These are phyloP conservation scores for Otus sunia DNA, from an alignment of 2,113 vertebrate genomes.

Conservation along the genomic window DNA sequence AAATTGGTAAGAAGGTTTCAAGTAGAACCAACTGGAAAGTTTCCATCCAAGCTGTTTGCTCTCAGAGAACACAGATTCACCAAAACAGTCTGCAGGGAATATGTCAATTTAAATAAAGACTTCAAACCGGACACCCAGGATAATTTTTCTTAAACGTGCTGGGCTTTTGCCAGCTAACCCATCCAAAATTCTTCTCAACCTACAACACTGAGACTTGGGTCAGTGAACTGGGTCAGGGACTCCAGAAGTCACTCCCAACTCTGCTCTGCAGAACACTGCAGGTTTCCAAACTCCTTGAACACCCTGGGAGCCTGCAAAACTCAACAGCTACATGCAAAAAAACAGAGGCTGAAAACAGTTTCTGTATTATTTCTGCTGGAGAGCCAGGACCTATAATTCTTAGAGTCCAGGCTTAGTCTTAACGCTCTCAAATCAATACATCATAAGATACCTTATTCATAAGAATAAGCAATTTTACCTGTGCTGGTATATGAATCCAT, in stretches of 20 bases:
- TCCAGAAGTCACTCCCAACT: neutral
- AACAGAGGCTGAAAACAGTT: neutral
- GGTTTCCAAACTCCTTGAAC: neutral
- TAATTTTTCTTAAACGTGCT: neutral
- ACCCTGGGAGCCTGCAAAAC: neutral
- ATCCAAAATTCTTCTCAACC: neutral
- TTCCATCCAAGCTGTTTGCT: neutral
- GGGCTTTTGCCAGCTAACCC: neutral
- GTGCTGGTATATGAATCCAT: conserved; percentile 96
- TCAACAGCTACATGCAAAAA: neutral
- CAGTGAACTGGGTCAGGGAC: neutral
- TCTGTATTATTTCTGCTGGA: neutral
- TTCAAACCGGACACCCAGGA: neutral
- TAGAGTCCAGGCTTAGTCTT: neutral
- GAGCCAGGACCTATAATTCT: neutral
- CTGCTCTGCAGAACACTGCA: neutral
- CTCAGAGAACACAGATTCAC: neutral
- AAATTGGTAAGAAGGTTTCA: neutral
- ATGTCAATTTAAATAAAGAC: neutral
- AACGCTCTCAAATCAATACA: neutral
- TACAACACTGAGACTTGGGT: neutral
- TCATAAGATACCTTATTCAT: accelerated
- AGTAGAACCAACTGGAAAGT: neutral
- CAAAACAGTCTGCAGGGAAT: neutral
- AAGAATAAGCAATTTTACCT: conserved; percentile 74